Conservation (phyloP, 2,888 invertebrate genomes). For the Platycnemis pennipes region DNA sequence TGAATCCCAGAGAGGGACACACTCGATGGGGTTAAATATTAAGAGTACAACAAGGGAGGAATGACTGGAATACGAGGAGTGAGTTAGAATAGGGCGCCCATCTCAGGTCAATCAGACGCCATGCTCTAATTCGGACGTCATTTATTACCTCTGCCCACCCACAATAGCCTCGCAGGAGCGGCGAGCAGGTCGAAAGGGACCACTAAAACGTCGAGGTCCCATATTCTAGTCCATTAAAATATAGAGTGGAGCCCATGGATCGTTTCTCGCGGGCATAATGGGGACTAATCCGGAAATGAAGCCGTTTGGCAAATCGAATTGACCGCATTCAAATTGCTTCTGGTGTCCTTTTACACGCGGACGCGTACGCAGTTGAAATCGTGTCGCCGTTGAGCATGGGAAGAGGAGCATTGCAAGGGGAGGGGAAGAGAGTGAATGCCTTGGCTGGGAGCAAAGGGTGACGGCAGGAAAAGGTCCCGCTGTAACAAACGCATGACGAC, state of each 20-base stretch:
- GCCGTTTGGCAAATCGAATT: constrained; percentile 28
- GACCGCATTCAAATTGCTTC: constrained; percentile 37
- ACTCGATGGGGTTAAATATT: not conserved
- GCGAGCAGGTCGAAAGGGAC: not conserved
- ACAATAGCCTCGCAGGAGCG: not conserved
- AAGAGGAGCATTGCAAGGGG: not conserved
- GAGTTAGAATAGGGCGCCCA: constrained; percentile 76
- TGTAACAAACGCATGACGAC: not conserved
- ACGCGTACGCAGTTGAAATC: not conserved
- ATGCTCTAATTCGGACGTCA: not conserved
- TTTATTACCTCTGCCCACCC: not conserved
- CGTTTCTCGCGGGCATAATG: not conserved
- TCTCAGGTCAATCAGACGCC: constrained; percentile 68
- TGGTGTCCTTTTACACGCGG: constrained; percentile 21
- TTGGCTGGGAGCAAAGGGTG: not conserved
- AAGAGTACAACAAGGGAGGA: not conserved
- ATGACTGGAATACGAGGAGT: constrained; percentile 75
- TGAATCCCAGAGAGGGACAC: not conserved
- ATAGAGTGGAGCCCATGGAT: not conserved
- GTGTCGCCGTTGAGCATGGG: not conserved
- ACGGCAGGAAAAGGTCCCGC: not conserved
- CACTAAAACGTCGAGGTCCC: not conserved
- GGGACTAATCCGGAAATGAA: constrained; percentile 37
- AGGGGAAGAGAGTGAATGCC: not conserved
- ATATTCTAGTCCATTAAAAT: not conserved